phyloP scores from a whole-genome alignment of 1,140 invertebrate species.

The Chironomus striatipennis region DNA sequence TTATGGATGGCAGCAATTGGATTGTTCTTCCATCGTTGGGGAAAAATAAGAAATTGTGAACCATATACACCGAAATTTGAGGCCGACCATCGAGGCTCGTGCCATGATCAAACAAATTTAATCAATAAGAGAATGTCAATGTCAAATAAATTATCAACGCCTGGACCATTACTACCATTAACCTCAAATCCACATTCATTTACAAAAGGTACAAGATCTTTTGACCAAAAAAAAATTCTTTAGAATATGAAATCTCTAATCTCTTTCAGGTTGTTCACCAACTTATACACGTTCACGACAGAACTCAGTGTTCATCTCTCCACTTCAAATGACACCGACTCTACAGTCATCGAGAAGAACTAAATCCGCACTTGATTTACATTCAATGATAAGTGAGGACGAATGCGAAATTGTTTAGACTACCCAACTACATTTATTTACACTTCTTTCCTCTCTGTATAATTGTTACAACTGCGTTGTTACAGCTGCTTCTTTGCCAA shows the following conservation, averaged over 20 bases:
- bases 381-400: constrained; percentile 13
- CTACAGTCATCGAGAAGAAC: neutral
- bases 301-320: constrained; percentile 5
- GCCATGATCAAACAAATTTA: constrained; percentile 17
- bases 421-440: too few species aligned
- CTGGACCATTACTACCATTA: neutral
- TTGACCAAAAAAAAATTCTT: neutral
- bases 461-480: too few species aligned
- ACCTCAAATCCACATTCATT: constrained; percentile 15
- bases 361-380: neutral
- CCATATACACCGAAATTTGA: constrained; percentile 20
- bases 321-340: neutral
- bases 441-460: too few species aligned
- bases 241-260: neutral
- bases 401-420: neutral
- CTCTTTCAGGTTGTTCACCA: neutral
- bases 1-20: constrained; percentile 2
- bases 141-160: constrained; percentile 12
- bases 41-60: constrained; percentile 17
- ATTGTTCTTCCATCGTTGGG: constrained; percentile 10
- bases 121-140: constrained; percentile 16
- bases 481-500: too few species aligned
- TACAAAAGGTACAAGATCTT: neutral
- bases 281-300: neutral
- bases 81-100: neutral